phyloP scores from a whole-genome alignment of 2,797 vertebrate species.

The Acipenser oxyrinchus region DNA sequence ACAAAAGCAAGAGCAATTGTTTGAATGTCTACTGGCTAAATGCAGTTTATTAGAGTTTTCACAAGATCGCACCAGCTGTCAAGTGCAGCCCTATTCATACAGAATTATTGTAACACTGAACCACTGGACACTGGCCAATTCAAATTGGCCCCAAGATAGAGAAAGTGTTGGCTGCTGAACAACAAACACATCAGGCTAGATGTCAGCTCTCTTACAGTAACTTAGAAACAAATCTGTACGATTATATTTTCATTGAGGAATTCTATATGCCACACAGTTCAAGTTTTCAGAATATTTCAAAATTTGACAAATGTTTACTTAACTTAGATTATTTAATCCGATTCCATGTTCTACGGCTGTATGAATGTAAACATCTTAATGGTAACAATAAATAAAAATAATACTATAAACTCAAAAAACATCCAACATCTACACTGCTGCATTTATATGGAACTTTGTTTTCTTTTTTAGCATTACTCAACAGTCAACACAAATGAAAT shows the following conservation, averaged over 20 bases:
- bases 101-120: slow-evolving; percentile 8
- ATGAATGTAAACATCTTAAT: too few species aligned
- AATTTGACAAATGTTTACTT: too few species aligned
- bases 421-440: too few species aligned
- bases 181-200: slow-evolving; percentile 9
- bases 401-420: too few species aligned
- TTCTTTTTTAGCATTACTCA: too few species aligned
- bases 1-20: too few species aligned
- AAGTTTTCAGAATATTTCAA: too few species aligned
- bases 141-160: slow-evolving; percentile 1
- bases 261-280: not conserved
- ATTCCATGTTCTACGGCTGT: too few species aligned
- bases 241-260: not conserved
- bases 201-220: not conserved
- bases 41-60: slow-evolving; percentile 9
- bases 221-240: slow-evolving; percentile 2
- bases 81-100: slow-evolving; percentile 15
- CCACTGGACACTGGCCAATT: slow-evolving; percentile 7
- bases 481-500: too few species aligned
- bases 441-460: too few species aligned
- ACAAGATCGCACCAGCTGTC: slow-evolving; percentile 8
- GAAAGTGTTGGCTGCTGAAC: slow-evolving; percentile 7
- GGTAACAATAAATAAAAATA: too few species aligned
- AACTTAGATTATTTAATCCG: too few species aligned
- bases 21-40: not conserved